Base-by-base conservation (phyloP, 2,113 vertebrate genomes). In the Callithrix jacchus region DNA sequence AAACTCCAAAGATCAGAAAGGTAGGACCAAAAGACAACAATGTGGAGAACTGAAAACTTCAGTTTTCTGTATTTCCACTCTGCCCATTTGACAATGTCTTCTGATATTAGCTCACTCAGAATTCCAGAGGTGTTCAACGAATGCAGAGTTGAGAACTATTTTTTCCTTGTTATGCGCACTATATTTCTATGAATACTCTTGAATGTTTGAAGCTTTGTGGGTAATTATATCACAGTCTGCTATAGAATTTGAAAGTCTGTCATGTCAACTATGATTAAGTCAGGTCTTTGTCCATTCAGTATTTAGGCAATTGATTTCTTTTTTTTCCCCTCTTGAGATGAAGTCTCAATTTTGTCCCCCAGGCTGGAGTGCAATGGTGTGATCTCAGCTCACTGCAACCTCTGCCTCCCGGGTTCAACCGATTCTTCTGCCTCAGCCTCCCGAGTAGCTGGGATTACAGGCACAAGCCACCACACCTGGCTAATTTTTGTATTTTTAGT, bases 1-100 rank as follows among this genome's bases (percentile, higher is more conserved):
- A 93, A 88, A 76, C 14, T 77, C 35, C 54, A 82, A 96, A 97
- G 47, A 73, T 18, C 30, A 89, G 37, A 30, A 45, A 92, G 66
- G 18, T 4, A 8, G 93, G 82, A 52, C 35, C 11, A 45, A 86
- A 85, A 88, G 87, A 76, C 5, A 42, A 5, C 10, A 42, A 32
- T 20, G 45, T 25, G n/a, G 54, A 71, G 42, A 88, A 30, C 23
- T 25, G 32, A 45, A 8, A 52, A 76, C 27, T 18, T 84, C 9
- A 30, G 68, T 30, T n/a, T 30, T 93, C 70, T 5, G 1, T 79
- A 49, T 37, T n/a, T 87, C 30, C 4, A 14, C 25, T 47, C 30
- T 32, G 35, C 66, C 23, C 45, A 49, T 49, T 70, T 47, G 27
- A n/a, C 10, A 5, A 21, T 18, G 32, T n/a, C 13, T 37, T 37